Percentiles rank a stretch among this genome's conserved stretches.
Evolutionary conservation across 2,113 vertebrate species (phyloP).

Genomic region (Chloropsis cyanopogon): DNA sequence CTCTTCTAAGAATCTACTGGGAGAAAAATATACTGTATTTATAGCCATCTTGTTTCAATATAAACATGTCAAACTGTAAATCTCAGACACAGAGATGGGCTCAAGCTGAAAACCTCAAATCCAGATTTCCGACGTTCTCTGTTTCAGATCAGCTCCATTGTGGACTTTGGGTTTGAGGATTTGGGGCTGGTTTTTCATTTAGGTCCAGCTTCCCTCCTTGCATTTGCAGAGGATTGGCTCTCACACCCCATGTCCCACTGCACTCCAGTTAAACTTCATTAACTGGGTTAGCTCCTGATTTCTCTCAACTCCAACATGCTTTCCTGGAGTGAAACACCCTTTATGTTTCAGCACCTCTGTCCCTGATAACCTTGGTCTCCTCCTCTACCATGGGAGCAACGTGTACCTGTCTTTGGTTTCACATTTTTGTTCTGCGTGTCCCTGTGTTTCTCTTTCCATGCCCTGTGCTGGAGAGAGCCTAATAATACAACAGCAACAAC

Average conservation of each 20-base stretch:
- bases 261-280: not conserved
- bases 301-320: not conserved
- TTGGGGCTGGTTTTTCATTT: not conserved
- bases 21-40: conserved; percentile 51
- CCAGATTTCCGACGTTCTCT: not conserved
- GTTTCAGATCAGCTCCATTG: not conserved
- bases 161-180: not conserved
- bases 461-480: not conserved
- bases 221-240: rapidly evolving
- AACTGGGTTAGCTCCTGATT: not conserved
- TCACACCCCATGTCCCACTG: rapidly evolving
- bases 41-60: conserved; percentile 61
- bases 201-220: not conserved
- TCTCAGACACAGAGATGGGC: conserved; percentile 12
- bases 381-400: rapidly evolving
- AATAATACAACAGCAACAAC: not conserved
- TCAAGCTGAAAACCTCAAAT: conserved; percentile 42
- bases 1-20: conserved; percentile 5
- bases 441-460: not conserved
- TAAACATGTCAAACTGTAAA: conserved; percentile 64
- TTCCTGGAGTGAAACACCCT: rapidly evolving
- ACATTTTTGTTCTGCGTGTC: not conserved
- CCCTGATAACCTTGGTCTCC: not conserved
- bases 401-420: not conserved
- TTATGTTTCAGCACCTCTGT: not conserved